Evolutionary conservation across 1,140 invertebrate species (phyloP).

Genomic region (Heliconius eleuchia): DNA sequence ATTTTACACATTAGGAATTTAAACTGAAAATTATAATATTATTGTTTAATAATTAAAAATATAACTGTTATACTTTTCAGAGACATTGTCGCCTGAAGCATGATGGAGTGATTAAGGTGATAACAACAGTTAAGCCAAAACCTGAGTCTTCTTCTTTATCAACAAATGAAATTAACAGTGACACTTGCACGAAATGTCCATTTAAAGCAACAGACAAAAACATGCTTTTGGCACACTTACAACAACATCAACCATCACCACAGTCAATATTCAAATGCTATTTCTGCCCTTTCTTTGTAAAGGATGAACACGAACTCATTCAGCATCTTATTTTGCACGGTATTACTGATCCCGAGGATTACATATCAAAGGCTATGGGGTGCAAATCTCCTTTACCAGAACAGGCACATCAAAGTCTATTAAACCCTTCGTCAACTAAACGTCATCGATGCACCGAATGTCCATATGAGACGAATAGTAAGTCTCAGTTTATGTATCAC

Average conservation of each 20-base stretch:
- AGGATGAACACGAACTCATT: slow-evolving; percentile 73
- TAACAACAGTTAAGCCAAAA: slow-evolving; percentile 78
- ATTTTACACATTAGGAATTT: neutral
- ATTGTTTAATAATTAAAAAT: neutral
- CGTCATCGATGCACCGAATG: slow-evolving; percentile 87
- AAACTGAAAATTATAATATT: neutral
- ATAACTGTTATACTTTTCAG: slow-evolving; percentile 69
- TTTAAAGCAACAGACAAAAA: slow-evolving; percentile 85
- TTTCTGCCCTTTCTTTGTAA: slow-evolving; percentile 90
- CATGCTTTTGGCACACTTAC: slow-evolving; percentile 86
- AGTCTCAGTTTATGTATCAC: slow-evolving; percentile 92
- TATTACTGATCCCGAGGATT: slow-evolving; percentile 75
- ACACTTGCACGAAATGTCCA: slow-evolving; percentile 88
- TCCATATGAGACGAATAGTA: slow-evolving; percentile 91
- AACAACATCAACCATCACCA: slow-evolving; percentile 86
- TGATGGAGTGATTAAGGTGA: slow-evolving; percentile 86
- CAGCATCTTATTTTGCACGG: slow-evolving; percentile 76
- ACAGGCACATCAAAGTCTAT: slow-evolving; percentile 18
- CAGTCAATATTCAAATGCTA: slow-evolving; percentile 90
- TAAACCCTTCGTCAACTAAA: slow-evolving; percentile 62
- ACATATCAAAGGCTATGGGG: slow-evolving; percentile 70
- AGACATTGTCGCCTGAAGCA: slow-evolving; percentile 88
- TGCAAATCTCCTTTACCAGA: slow-evolving; percentile 64
- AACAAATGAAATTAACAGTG: slow-evolving; percentile 62
- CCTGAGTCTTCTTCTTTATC: slow-evolving; percentile 47